Evolutionary conservation across 2,888 invertebrate species (phyloP).

Genomic region (Tupiocoris notatus): DNA sequence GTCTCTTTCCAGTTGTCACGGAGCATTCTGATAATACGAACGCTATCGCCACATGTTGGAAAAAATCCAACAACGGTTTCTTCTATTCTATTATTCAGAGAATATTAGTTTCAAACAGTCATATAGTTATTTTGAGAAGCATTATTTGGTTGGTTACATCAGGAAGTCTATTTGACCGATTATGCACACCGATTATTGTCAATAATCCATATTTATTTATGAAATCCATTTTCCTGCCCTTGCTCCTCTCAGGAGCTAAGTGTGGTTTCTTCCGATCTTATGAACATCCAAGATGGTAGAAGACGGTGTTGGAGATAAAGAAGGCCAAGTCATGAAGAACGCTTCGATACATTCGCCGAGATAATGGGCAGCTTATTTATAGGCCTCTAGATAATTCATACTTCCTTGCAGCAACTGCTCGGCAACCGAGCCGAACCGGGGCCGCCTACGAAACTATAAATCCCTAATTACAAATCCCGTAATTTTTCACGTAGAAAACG

Average conservation of each 20-base stretch:
- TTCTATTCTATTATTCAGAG: no score
- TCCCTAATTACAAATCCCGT: slow-evolving; percentile 48
- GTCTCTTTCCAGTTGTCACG: background rate
- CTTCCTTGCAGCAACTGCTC: slow-evolving; percentile 8
- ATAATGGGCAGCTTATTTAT: slow-evolving; percentile 48
- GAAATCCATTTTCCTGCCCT: background rate
- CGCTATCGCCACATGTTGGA: no score
- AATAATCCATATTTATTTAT: no score
- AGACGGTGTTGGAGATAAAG: background rate
- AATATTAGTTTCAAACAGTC: no score
- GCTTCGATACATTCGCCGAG: slow-evolving; percentile 41
- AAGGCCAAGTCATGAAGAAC: slow-evolving; percentile 30
- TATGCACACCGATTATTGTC: no score
- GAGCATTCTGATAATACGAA: background rate
- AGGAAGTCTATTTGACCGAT: no score
- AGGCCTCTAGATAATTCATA: slow-evolving; percentile 47
- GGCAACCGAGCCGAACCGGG: slow-evolving; percentile 10
- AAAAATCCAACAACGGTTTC: no score
- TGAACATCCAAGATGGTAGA: background rate
- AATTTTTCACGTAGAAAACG: slow-evolving; percentile 25
- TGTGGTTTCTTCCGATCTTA: background rate
- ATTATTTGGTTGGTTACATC: no score
- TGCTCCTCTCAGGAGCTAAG: background rate
- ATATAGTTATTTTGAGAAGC: no score
- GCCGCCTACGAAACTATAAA: slow-evolving; percentile 47